Evolutionary conservation across 2,113 vertebrate genomes (phyloP).

Genomic region (Peromyscus leucopus): DNA sequence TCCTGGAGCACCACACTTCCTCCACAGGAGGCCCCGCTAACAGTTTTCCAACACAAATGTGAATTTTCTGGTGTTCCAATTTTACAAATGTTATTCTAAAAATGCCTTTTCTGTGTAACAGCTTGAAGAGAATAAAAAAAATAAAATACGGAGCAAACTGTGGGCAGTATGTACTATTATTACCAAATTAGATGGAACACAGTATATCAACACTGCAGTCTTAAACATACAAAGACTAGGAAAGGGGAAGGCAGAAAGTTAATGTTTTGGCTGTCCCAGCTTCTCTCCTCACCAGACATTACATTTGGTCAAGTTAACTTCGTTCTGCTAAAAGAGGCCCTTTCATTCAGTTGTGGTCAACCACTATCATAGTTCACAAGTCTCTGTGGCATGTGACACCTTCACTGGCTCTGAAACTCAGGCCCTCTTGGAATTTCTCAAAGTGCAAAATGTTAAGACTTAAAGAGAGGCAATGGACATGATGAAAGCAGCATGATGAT

Average conservation of each 20-base stretch:
- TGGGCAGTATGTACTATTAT: constrained; percentile 86
- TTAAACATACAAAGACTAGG: constrained; percentile 77
- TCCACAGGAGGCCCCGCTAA: constrained; percentile 78
- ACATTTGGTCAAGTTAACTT: constrained; percentile 75
- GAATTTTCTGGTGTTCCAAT: constrained; percentile 84
- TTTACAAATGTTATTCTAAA: constrained; percentile 85
- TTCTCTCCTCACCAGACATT: constrained; percentile 76
- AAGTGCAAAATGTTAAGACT: not conserved
- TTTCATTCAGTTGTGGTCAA: constrained; percentile 67
- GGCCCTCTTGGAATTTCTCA: constrained; percentile 11
- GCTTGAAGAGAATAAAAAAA: constrained; percentile 83
- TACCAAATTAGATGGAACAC: constrained; percentile 86
- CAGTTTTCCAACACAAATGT: constrained; percentile 85
- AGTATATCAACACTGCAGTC: constrained; percentile 82
- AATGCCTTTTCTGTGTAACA: constrained; percentile 84
- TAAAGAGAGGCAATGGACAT: not conserved
- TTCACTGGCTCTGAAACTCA: constrained; percentile 66
- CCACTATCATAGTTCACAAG: constrained; percentile 65
- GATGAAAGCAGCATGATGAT: not conserved
- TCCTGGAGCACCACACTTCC: constrained; percentile 65
- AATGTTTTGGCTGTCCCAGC: constrained; percentile 82
- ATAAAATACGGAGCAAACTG: constrained; percentile 78
- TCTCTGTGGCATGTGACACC: not conserved
- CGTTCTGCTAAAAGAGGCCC: constrained; percentile 75
- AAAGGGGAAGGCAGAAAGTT: constrained; percentile 68